A percentile compares a stretch with the other conserved stretches of the same genome.
phyloP scores from a whole-genome alignment of 2,888 invertebrate genomes.

The Trissonchulus sp. region DNA sequence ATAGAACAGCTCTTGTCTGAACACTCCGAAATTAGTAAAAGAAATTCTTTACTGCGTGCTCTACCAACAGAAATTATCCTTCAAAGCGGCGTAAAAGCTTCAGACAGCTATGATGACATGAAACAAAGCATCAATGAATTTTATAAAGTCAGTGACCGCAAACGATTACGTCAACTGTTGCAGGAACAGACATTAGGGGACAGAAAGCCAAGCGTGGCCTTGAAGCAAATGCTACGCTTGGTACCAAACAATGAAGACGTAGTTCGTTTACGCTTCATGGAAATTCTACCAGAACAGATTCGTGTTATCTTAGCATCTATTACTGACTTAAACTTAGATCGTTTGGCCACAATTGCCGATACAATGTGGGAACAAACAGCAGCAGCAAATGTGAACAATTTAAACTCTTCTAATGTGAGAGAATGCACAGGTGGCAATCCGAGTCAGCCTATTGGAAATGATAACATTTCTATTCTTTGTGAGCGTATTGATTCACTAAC shows the following conservation, averaged over 20 bases:
- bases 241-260: conserved; percentile 12
- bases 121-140: neutral
- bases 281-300: conserved; percentile 12
- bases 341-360: neutral
- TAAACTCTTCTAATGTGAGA: too few relatives aligned
- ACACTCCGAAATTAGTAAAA: neutral
- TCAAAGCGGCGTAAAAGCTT: conserved; percentile 19
- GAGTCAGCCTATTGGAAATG: too few relatives aligned
- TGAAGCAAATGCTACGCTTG: conserved; percentile 18
- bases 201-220: conserved; percentile 15
- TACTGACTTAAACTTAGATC: conserved; percentile 9
- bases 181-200: conserved; percentile 23
- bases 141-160: conserved; percentile 10
- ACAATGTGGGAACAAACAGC: conserved; percentile 17
- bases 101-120: conserved; percentile 14
- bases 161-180: conserved; percentile 16
- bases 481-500: neutral
- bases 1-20: neutral
- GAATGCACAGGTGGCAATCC: too few relatives aligned
- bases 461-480: neutral
- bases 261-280: conserved; percentile 12
- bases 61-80: conserved; percentile 21
- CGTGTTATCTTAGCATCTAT: conserved; percentile 18
- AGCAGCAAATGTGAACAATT: neutral
- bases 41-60: neutral